Evolutionary conservation across 2,797 vertebrate genomes (phyloP).

Genomic region (Syngnathus acus): DNA sequence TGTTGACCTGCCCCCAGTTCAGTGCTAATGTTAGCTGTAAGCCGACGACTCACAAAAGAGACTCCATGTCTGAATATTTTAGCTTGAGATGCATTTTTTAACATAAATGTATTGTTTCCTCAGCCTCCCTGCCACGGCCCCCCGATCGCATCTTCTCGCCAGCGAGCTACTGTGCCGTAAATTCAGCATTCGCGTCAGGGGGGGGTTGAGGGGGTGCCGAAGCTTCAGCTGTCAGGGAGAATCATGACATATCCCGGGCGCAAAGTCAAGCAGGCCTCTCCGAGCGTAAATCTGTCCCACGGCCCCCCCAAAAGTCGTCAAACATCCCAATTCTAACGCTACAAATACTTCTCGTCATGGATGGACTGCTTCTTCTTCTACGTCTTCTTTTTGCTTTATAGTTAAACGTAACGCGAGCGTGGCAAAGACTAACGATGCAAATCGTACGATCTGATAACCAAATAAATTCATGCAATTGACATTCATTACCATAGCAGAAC

Average conservation of each 20-base stretch:
- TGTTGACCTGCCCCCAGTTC: neutral
- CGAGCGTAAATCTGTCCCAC: constrained; percentile 43
- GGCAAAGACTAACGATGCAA: neutral
- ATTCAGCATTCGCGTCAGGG: constrained; percentile 75
- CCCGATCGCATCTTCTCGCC: constrained; percentile 40
- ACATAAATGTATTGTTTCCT: neutral
- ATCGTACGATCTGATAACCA: no score
- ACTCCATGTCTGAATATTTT: neutral
- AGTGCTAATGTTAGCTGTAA: neutral
- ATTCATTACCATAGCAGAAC: no score
- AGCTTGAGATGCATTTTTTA: neutral
- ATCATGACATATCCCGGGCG: constrained; percentile 74
- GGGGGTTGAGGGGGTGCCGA: constrained; percentile 50
- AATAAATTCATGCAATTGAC: no score
- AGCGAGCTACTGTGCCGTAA: constrained; percentile 75
- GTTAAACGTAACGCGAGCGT: neutral
- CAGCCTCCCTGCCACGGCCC: constrained; percentile 51
- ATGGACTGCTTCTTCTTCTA: no score
- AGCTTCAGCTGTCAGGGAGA: constrained; percentile 84
- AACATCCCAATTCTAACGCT: neutral
- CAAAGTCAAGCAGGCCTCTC: constrained; percentile 69
- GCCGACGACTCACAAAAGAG: neutral
- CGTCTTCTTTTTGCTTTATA: neutral
- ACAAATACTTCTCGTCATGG: neutral
- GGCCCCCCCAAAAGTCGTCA: constrained; percentile 17